Evolutionary conservation across 1,140 invertebrate species (phyloP).

Genomic region (Propsilocerus akamusi): DNA sequence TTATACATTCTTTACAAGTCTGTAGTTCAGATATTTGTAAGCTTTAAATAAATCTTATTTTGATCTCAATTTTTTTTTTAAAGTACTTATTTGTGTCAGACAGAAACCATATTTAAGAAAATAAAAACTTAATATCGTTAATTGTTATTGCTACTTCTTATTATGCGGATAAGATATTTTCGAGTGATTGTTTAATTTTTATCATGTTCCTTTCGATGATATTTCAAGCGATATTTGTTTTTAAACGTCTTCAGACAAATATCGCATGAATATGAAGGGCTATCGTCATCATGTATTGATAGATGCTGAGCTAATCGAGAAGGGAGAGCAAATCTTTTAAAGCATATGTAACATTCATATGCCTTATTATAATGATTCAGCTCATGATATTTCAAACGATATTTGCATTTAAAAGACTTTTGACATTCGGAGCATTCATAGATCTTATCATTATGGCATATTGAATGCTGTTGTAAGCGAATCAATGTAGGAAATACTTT

Average conservation of each 20-base stretch:
- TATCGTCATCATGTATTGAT: background rate
- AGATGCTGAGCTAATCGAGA: background rate
- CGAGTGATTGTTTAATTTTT: background rate
- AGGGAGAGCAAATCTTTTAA: background rate
- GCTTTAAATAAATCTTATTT: no score
- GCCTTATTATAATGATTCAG: background rate
- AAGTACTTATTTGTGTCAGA: no score
- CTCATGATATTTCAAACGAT: background rate
- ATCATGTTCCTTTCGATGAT: background rate
- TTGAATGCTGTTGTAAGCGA: background rate
- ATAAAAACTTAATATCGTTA: no score
- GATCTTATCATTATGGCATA: background rate
- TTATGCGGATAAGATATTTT: no score
- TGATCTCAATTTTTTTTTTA: no score
- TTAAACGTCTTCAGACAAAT: background rate
- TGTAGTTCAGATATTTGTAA: no score
- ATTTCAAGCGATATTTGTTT: slow-evolving; percentile 1
- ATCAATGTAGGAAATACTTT: background rate
- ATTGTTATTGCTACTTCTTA: no score
- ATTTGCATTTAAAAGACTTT: background rate
- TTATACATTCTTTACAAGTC: no score
- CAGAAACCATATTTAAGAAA: no score
- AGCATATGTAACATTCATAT: background rate
- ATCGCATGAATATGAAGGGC: background rate
- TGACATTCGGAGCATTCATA: background rate